Percentiles rank a stretch among this genome's conserved stretches.
Evolutionary conservation across 2,797 vertebrate species (phyloP).

Genomic region (Karalla daura): DNA sequence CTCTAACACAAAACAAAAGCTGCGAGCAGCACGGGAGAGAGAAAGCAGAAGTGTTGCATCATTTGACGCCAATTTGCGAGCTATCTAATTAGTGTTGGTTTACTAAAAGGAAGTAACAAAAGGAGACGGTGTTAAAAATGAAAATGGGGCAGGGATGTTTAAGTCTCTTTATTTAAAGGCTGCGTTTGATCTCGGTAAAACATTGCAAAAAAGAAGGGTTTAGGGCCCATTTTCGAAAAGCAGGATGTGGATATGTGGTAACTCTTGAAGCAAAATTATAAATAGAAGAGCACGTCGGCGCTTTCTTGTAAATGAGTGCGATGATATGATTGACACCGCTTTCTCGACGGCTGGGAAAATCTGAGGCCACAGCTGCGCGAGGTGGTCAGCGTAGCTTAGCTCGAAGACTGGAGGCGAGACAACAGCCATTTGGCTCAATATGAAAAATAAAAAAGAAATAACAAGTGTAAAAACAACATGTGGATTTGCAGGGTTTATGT

Average conservation of each 20-base stretch:
- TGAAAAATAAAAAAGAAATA: no score
- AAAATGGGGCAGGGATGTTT: conserved; percentile 8
- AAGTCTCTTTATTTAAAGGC: conserved; percentile 5
- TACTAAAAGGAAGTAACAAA: conserved; percentile 35
- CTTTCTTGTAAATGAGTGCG: neutral
- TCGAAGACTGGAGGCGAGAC: neutral
- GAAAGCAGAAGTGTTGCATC: conserved; percentile 28
- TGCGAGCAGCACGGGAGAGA: conserved; percentile 16
- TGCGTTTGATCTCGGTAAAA: neutral
- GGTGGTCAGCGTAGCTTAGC: neutral
- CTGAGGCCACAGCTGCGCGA: neutral
- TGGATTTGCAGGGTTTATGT: conserved; percentile 7
- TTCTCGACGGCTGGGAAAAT: neutral
- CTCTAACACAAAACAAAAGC: conserved; percentile 16
- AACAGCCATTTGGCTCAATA: no score
- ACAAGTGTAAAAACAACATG: neutral
- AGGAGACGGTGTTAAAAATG: conserved; percentile 4
- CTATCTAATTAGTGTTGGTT: conserved; percentile 49
- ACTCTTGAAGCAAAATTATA: neutral
- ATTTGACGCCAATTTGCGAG: conserved; percentile 44
- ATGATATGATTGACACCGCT: neutral
- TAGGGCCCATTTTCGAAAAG: conserved; percentile 1
- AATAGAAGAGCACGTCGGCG: neutral
- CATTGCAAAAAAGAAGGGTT: no score
- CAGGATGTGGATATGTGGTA: neutral